These are phyloP conservation scores for Pseudotriccus pelzelni DNA, from an alignment of 2,797 vertebrate genomes.

Conservation along the genomic window DNA sequence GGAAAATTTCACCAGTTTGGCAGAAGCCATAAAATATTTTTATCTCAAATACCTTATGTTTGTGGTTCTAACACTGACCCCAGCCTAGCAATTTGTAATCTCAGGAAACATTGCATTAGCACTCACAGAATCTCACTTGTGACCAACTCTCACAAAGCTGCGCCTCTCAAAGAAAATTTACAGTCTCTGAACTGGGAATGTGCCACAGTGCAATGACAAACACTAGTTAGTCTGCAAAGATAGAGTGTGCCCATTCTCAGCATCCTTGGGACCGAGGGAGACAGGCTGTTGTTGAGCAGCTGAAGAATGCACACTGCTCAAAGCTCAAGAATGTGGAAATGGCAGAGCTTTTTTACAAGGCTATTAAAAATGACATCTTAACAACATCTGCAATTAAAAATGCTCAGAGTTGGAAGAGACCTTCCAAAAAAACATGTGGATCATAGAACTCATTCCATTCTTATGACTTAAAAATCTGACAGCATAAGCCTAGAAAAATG, in stretches of 20 bases:
- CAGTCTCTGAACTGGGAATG: background rate
- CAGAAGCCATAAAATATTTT: background rate
- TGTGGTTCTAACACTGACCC: conserved; percentile 1
- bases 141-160: background rate
- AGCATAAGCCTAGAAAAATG: conserved; percentile 21
- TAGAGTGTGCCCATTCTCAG: background rate
- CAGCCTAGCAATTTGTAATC: background rate
- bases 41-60: conserved; percentile 22
- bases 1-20: conserved; percentile 38
- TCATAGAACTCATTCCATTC: conserved; percentile 34
- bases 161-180: conserved; percentile 1
- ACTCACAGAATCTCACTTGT: background rate
- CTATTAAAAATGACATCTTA: conserved; percentile 55
- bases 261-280: background rate
- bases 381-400: conserved; percentile 67
- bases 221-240: background rate
- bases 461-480: conserved; percentile 45
- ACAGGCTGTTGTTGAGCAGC: conserved; percentile 4
- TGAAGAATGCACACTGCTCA: conserved; percentile 23
- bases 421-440: conserved; percentile 14
- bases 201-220: background rate
- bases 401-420: background rate
- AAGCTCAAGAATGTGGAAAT: conserved; percentile 56
- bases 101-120: background rate
- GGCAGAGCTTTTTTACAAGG: background rate